Evolutionary conservation across 2,113 vertebrate species (phyloP).

Genomic region (Ceratotherium simum): DNA sequence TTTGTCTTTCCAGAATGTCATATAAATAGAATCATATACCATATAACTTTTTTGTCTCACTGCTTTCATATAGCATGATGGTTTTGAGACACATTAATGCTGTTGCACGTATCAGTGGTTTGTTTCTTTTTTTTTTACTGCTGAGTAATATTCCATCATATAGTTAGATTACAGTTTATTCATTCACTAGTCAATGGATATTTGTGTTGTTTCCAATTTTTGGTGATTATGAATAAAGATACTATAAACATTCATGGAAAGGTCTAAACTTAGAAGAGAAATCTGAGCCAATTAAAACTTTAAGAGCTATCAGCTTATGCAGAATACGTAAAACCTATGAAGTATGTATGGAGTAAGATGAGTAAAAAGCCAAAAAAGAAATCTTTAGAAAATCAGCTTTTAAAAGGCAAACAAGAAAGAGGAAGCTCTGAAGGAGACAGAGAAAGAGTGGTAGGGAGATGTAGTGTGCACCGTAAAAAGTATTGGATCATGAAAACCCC

Average conservation of each 20-base stretch:
- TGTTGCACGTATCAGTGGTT: neutral
- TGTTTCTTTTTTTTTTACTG: neutral
- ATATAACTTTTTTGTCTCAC: neutral
- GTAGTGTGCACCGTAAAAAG: neutral
- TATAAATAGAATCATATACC: neutral
- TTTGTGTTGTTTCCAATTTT: neutral
- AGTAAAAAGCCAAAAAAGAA: slow-evolving; percentile 20
- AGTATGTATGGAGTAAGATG: neutral
- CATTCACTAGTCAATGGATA: neutral
- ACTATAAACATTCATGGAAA: neutral
- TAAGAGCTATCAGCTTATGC: neutral
- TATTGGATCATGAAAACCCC: slow-evolving; percentile 33
- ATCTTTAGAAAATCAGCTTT: slow-evolving; percentile 60
- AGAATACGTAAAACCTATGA: neutral
- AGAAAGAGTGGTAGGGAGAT: neutral
- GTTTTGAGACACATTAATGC: neutral
- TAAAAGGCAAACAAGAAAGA: slow-evolving; percentile 34
- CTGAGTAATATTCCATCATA: neutral
- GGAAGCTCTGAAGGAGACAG: neutral
- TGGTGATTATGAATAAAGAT: neutral
- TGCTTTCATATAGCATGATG: neutral
- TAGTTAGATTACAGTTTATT: neutral
- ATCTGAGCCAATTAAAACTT: neutral
- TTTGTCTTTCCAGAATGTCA: neutral
- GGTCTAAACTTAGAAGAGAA: neutral